These are phyloP conservation scores for Popillia japonica DNA, from an alignment of 1,140 invertebrate species.

Conservation along the genomic window DNA sequence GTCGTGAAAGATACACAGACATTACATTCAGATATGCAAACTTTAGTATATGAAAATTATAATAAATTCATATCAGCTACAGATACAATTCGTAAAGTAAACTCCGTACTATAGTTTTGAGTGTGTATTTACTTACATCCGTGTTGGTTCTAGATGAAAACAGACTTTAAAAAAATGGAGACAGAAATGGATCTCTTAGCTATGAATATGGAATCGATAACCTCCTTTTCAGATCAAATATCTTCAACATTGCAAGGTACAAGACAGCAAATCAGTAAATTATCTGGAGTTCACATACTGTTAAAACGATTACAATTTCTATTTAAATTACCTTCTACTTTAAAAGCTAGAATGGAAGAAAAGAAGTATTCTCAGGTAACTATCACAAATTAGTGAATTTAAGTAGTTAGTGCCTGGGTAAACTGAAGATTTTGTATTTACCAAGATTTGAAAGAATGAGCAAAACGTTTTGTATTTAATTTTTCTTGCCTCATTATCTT, in stretches of 20 bases:
- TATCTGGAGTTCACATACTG: conserved; percentile 90
- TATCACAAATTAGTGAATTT: not conserved
- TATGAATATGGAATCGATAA: conserved; percentile 93
- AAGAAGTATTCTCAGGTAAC: conserved; percentile 76
- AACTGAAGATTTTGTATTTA: too few species aligned
- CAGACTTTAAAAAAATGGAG: conserved; percentile 97
- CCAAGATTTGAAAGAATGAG: too few species aligned
- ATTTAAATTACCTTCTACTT: conserved; percentile 90
- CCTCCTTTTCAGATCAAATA: conserved; percentile 90
- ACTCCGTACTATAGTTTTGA: conserved; percentile 37
- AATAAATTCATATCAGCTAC: conserved; percentile 99
- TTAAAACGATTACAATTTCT: conserved; percentile 95
- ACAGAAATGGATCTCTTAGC: conserved; percentile 94
- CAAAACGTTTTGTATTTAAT: too few species aligned
- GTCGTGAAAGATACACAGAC: conserved; percentile 88
- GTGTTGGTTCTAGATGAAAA: conserved; percentile 83
- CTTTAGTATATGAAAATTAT: conserved; percentile 98
- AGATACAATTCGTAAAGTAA: conserved; percentile 92
- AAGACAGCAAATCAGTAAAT: conserved; percentile 85
- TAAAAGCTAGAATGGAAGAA: conserved; percentile 85
- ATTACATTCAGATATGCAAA: conserved; percentile 98
- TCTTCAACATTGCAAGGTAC: conserved; percentile 89
- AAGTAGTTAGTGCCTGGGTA: too few species aligned
- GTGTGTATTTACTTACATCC: not conserved
- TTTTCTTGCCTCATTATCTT: too few species aligned